Conservation (phyloP, 1,140 invertebrate species). For the Neuroterus valhalla region DNA sequence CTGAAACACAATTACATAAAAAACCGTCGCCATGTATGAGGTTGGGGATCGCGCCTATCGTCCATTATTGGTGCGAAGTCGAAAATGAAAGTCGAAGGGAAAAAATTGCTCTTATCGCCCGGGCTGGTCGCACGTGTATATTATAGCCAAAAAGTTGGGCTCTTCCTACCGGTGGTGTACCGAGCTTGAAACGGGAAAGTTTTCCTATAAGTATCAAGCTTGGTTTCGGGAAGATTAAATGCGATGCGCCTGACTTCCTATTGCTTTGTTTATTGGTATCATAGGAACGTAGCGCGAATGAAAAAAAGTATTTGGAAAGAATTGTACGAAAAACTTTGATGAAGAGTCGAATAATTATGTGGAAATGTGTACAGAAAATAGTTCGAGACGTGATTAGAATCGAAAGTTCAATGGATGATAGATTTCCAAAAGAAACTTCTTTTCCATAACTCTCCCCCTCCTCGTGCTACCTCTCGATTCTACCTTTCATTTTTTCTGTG, state of each 20-base stretch:
- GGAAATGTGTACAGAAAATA: too few species aligned
- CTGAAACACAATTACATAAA: constrained; percentile 16
- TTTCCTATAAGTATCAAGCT: constrained; percentile 41
- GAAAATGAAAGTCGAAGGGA: constrained; percentile 38
- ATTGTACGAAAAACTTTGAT: neutral
- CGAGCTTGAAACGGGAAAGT: constrained; percentile 40
- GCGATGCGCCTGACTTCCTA: neutral
- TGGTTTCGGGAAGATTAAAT: constrained; percentile 22
- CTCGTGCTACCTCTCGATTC: too few species aligned
- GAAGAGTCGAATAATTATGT: too few species aligned
- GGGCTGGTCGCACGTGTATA: constrained; percentile 51
- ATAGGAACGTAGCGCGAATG: neutral
- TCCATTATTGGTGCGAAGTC: constrained; percentile 37
- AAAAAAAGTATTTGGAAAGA: neutral
- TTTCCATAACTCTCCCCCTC: too few species aligned
- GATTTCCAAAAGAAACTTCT: too few species aligned
- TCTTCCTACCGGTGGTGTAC: constrained; percentile 16
- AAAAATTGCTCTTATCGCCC: constrained; percentile 50
- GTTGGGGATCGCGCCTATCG: constrained; percentile 7
- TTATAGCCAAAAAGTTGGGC: constrained; percentile 49
- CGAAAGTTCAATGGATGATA: too few species aligned
- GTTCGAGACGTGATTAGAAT: too few species aligned
- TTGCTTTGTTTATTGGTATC: constrained; percentile 9
- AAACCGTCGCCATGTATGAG: constrained; percentile 3
- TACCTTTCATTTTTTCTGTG: too few species aligned